These are phyloP conservation scores for Caenorhabditis doughertyi DNA, from an alignment of 2,888 invertebrate species.

Conservation along the genomic window DNA sequence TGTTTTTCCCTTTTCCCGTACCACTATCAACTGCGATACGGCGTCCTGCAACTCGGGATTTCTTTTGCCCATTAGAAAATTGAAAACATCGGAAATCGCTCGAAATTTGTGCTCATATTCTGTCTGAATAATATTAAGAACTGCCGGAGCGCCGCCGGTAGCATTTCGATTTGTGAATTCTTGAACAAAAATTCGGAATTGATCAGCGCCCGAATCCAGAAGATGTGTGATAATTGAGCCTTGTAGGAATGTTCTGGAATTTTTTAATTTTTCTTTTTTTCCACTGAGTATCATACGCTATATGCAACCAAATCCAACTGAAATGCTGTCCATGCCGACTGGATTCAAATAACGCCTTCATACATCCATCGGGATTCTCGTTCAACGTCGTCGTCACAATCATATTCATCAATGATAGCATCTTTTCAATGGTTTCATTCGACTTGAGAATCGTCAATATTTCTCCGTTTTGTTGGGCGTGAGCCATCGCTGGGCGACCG, in stretches of 20 bases:
- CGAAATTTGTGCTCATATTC: constrained; percentile 68
- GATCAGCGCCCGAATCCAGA: constrained; percentile 62
- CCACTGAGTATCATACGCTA: constrained; percentile 59
- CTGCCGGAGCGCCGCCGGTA: constrained; percentile 1
- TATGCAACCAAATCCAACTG: constrained; percentile 74
- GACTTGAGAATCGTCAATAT: constrained; percentile 43
- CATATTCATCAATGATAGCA: constrained; percentile 49
- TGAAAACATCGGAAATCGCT: constrained; percentile 68
- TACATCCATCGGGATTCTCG: constrained; percentile 61
- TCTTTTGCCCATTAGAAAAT: constrained; percentile 63
- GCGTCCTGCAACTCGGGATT: constrained; percentile 65
- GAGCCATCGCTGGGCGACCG: constrained; percentile 61
- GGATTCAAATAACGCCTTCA: constrained; percentile 66
- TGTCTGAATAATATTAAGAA: constrained; percentile 48
- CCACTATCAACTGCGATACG: constrained; percentile 60
- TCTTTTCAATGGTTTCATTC: constrained; percentile 46
- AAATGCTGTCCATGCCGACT: constrained; percentile 69
- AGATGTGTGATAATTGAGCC: constrained; percentile 65
- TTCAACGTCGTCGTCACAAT: constrained; percentile 34
- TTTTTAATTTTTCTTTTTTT: not conserved
- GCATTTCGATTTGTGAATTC: constrained; percentile 31
- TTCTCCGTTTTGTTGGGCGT: constrained; percentile 35
- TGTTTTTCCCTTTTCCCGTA: constrained; percentile 13
- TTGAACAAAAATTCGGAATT: constrained; percentile 61
- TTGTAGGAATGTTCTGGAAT: constrained; percentile 63